Conservation (phyloP, 2,113 vertebrate genomes). For the Pseudopipra pipra region DNA sequence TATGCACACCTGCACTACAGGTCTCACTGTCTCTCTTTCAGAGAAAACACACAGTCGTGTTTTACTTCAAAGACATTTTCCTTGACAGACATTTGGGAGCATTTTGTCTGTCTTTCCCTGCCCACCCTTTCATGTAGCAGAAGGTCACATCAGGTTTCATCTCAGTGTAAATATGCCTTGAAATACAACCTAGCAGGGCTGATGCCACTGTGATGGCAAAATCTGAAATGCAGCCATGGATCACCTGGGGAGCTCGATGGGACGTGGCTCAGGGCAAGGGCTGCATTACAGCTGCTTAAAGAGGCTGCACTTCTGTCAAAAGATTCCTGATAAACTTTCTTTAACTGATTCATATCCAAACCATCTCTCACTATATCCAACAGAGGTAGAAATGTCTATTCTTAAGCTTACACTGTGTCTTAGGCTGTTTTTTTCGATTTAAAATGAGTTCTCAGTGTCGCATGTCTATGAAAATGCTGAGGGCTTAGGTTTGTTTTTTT, state of each 20-base stretch:
- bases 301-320: neutral
- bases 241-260: neutral
- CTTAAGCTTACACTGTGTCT: neutral
- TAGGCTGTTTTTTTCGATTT: neutral
- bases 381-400: neutral
- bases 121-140: neutral
- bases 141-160: neutral
- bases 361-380: neutral
- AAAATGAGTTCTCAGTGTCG: neutral
- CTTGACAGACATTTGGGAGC: neutral
- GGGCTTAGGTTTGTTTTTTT: fast-evolving
- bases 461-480: neutral
- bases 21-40: neutral
- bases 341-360: neutral
- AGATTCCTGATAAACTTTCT: neutral
- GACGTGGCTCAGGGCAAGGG: neutral
- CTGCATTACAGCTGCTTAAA: neutral
- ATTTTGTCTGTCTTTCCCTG: neutral
- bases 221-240: neutral
- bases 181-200: neutral
- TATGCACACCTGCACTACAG: neutral
- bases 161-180: neutral
- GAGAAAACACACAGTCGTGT: neutral
- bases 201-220: neutral
- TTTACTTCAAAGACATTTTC: neutral